Conservation (phyloP, 1,140 invertebrate genomes). For the Lordiphosa collinella region DNA sequence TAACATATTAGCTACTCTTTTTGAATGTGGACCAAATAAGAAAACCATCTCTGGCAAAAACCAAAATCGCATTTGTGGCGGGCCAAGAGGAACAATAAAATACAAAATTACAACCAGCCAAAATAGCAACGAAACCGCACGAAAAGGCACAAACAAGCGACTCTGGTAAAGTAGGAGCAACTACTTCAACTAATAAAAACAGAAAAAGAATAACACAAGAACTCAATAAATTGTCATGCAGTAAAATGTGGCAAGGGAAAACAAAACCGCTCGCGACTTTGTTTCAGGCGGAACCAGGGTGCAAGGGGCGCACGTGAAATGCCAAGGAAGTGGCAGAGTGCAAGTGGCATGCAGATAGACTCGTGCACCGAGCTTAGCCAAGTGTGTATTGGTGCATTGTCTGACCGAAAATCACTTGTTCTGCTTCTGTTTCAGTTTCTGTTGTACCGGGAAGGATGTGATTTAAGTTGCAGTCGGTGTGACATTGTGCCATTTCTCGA, state of each 20-base stretch:
- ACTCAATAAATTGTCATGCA: constrained; percentile 78
- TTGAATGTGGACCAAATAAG: constrained; percentile 39
- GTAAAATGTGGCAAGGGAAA: constrained; percentile 62
- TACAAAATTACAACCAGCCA: constrained; percentile 73
- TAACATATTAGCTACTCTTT: too few relatives aligned
- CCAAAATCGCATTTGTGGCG: constrained; percentile 40
- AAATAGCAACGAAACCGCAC: constrained; percentile 5
- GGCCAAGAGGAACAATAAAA: constrained; percentile 63
- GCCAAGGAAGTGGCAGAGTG: constrained; percentile 62
- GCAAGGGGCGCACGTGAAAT: constrained; percentile 54
- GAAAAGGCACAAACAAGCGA: constrained; percentile 1
- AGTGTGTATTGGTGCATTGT: constrained; percentile 33
- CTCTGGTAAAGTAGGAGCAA: constrained; percentile 5
- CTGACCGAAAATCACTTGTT: constrained; percentile 77
- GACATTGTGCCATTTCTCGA: constrained; percentile 54
- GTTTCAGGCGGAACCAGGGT: constrained; percentile 55
- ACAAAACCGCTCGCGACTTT: constrained; percentile 59
- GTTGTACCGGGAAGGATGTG: constrained; percentile 76
- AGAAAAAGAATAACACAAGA: constrained; percentile 26
- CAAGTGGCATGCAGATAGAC: constrained; percentile 36
- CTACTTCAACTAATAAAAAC: constrained; percentile 20
- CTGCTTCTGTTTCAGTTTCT: too few relatives aligned
- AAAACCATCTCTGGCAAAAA: constrained; percentile 61
- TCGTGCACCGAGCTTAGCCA: constrained; percentile 9
- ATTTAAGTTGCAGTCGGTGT: constrained; percentile 67